Percentiles rank a stretch among this genome's conserved stretches.
Conservation (phyloP, 2,113 vertebrate species). For the Lates calcarifer region DNA sequence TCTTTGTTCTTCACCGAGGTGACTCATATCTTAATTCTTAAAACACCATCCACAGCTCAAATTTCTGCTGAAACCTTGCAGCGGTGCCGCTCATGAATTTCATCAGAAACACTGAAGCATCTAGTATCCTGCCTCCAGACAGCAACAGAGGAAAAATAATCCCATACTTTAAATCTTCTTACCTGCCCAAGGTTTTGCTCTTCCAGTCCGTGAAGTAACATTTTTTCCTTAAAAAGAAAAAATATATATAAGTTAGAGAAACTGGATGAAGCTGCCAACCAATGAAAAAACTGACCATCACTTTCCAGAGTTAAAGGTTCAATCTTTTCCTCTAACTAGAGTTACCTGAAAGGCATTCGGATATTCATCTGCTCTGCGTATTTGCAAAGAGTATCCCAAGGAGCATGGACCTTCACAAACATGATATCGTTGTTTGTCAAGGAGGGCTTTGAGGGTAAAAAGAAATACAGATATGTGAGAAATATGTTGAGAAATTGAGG, state of each 20-base stretch:
- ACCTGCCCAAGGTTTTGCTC: constrained; percentile 96
- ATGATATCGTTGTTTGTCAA: constrained; percentile 96
- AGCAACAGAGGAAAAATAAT: constrained; percentile 20
- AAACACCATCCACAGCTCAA: constrained; percentile 10
- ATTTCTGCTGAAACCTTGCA: background rate
- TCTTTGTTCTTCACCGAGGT: constrained; percentile 5
- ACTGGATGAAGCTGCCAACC: background rate
- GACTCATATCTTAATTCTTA: constrained; percentile 36
- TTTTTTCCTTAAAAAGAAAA: constrained; percentile 91
- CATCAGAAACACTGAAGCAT: constrained; percentile 33
- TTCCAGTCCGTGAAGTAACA: constrained; percentile 96
- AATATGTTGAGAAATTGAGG: background rate
- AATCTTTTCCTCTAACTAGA: background rate
- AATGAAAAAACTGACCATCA: background rate
- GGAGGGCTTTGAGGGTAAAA: constrained; percentile 86
- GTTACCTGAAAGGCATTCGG: constrained; percentile 98
- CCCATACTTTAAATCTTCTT: constrained; percentile 64
- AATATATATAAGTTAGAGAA: constrained; percentile 26
- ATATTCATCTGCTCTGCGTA: constrained; percentile 99
- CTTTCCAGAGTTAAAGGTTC: background rate
- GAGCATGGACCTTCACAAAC: constrained; percentile 98
- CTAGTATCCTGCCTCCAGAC: background rate
- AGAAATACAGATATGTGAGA: background rate
- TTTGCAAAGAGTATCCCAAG: constrained; percentile 97
- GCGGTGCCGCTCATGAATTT: constrained; percentile 2